Evolutionary conservation across 2,113 vertebrate species (phyloP).

Genomic region (Haliaeetus leucogaster): DNA sequence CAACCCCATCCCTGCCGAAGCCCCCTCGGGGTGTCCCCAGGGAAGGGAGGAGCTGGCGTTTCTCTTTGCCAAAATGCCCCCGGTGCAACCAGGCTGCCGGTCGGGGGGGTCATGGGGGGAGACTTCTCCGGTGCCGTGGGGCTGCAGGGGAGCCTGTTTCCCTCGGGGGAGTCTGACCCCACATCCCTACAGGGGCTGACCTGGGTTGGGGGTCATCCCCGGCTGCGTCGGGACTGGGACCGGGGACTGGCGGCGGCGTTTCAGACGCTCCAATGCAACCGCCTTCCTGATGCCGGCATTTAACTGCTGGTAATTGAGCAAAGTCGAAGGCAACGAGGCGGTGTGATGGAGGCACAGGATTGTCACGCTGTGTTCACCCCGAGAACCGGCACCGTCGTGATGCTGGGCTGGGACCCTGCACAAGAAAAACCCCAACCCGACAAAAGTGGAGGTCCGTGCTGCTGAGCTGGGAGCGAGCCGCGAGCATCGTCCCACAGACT

Average conservation of each 20-base stretch:
- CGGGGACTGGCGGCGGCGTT: background rate
- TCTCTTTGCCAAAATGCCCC: background rate
- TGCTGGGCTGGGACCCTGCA: background rate
- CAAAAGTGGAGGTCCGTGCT: background rate
- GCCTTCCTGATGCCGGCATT: background rate
- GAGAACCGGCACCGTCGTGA: accelerated
- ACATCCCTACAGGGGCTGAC: accelerated
- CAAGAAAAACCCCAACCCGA: background rate
- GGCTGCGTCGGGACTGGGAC: background rate
- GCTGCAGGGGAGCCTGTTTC: background rate
- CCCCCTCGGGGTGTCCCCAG: background rate
- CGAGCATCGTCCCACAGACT: background rate
- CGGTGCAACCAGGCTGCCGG: accelerated
- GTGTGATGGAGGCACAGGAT: background rate
- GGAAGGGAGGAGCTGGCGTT: background rate
- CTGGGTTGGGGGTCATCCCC: accelerated
- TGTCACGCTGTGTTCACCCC: accelerated
- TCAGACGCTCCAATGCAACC: background rate
- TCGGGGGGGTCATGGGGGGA: background rate
- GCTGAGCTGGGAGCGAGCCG: background rate
- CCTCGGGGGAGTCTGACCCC: background rate
- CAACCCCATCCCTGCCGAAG: background rate
- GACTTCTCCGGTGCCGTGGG: accelerated
- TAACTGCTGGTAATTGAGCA: background rate
- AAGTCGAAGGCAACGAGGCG: background rate